Evolutionary conservation across 1,140 invertebrate genomes (phyloP).

Genomic region (Heliconius eleuchia): DNA sequence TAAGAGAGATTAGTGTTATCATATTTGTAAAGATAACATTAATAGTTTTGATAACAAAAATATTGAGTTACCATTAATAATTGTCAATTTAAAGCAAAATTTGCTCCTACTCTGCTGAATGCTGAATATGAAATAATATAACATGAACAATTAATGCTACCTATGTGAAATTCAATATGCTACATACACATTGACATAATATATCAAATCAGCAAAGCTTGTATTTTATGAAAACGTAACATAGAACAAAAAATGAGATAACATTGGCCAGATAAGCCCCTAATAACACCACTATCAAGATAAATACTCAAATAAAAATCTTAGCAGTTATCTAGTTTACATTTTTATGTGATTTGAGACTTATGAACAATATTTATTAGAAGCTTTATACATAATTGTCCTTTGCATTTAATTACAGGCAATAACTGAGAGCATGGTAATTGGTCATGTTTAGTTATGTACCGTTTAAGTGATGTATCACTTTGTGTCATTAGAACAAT

Average conservation of each 20-base stretch:
- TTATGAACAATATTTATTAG: conserved; percentile 14
- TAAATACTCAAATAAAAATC: conserved; percentile 27
- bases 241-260: conserved; percentile 12
- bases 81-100: background rate
- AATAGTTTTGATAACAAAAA: conserved; percentile 20
- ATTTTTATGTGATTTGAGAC: conserved; percentile 13
- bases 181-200: background rate
- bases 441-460: conserved; percentile 34
- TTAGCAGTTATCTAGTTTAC: conserved; percentile 21
- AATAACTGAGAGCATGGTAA: conserved; percentile 42
- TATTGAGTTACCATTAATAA: conserved; percentile 1
- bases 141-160: background rate
- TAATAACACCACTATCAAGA: conserved; percentile 20
- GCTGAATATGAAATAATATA: background rate
- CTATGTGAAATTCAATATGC: conserved; percentile 26
- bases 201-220: background rate
- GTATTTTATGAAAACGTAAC: background rate
- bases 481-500: conserved; percentile 5
- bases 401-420: conserved; percentile 17
- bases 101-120: background rate
- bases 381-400: conserved; percentile 1
- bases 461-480: conserved; percentile 17
- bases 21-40: conserved; percentile 8
- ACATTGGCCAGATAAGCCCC: background rate
- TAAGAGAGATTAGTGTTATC: background rate